phyloP scores from a whole-genome alignment of 2,888 invertebrate genomes.

The Agonum fuliginosum region DNA sequence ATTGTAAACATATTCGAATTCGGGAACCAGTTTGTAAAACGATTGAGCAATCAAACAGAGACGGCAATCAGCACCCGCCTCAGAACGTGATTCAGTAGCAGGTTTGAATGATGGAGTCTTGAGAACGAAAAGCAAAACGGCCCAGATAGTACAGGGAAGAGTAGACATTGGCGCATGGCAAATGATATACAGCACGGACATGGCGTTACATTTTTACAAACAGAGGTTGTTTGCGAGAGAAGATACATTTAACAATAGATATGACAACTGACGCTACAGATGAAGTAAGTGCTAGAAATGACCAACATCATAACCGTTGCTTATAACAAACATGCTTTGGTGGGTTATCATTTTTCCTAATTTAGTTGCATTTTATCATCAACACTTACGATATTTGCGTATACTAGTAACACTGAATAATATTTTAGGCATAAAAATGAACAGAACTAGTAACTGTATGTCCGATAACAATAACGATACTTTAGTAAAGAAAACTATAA shows the following conservation, averaged over 20 bases:
- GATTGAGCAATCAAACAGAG: constrained; percentile 53
- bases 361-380: constrained; percentile 60
- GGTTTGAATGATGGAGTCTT: not conserved
- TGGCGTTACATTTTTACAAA: constrained; percentile 49
- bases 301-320: constrained; percentile 57
- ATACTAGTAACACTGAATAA: constrained; percentile 60
- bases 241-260: constrained; percentile 57
- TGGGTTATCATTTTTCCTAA: constrained; percentile 55
- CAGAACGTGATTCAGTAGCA: constrained; percentile 38
- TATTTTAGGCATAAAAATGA: constrained; percentile 55
- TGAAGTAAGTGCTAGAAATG: constrained; percentile 57
- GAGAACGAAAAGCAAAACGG: constrained; percentile 27
- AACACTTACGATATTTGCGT: constrained; percentile 60
- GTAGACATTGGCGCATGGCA: constrained; percentile 40
- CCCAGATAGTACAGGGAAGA: constrained; percentile 8
- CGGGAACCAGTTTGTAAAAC: constrained; percentile 31
- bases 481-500: constrained; percentile 25
- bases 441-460: constrained; percentile 42
- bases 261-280: constrained; percentile 56
- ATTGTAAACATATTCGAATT: not conserved
- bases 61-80: not conserved
- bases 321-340: constrained; percentile 60
- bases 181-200: constrained; percentile 51
- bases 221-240: constrained; percentile 43
- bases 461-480: constrained; percentile 35